Evolutionary conservation across 1,140 invertebrate species (phyloP), one percentile per base, ranked within the genome.

Genomic region (Watersipora subatra): DNA sequence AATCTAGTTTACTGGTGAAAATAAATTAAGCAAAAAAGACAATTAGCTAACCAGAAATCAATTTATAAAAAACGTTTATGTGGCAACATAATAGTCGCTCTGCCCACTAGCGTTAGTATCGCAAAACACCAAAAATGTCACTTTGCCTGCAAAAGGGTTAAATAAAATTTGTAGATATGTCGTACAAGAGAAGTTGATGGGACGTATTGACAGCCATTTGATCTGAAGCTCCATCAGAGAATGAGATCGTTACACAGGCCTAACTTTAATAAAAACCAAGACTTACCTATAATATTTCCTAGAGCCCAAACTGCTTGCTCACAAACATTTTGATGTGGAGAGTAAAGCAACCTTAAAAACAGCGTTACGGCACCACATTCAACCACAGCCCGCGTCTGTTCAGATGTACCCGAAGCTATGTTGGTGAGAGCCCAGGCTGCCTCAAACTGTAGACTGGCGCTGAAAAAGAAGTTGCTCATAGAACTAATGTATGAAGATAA

Each of bases 231-330:
- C n/a, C n/a, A n/a, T n/a, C n/a, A n/a, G n/a, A n/a, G n/a, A n/a
- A n/a, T n/a, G n/a, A n/a, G n/a, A n/a, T n/a, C n/a, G n/a, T n/a
- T n/a, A n/a, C n/a, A n/a, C n/a, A n/a, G n/a, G n/a, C n/a, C n/a
- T n/a, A n/a, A n/a, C n/a, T n/a, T n/a, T n/a, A n/a, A n/a, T n/a
- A n/a, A 26, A 3, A n/a, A 2, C 28, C 2, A 69, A 17, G n/a
- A 69, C 73, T 72, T 88, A 71, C 93, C 94, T 68, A 94, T 94
- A 74, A 98, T 95, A 80, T 98, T 98, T 69, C 92, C 94, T 75
- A 99, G 83, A 28, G 95, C 95, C 95, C 95, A 99, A 0, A 98
- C 94, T 57, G 95, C 92, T 80, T 99, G 96, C 82, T 99, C 96
- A 77, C 94, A 97, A 17, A 99, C 95, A 83, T 96, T 98, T 73